Conservation (phyloP, 2,888 invertebrate species). For the Cybosia mesomella region DNA sequence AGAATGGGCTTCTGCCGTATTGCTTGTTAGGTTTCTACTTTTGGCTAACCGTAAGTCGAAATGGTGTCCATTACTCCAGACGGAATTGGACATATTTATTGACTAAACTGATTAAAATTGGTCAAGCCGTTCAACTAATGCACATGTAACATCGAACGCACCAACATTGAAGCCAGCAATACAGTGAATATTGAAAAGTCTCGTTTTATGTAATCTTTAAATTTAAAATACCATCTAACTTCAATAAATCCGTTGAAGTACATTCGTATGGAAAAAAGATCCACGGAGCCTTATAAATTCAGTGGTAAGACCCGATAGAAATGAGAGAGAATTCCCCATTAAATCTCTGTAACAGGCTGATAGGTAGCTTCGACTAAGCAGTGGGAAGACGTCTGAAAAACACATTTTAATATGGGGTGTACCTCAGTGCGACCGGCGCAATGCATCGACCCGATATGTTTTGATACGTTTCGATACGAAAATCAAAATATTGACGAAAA, state of each 20-base stretch:
- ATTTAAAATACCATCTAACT: conserved; percentile 55
- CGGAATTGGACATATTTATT: too few relatives aligned
- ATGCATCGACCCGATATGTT: conserved; percentile 41
- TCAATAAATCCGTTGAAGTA: conserved; percentile 69
- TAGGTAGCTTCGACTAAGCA: conserved; percentile 76
- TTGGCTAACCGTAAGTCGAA: neutral
- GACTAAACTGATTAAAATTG: too few relatives aligned
- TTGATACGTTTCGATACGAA: conserved; percentile 55
- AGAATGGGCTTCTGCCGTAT: neutral
- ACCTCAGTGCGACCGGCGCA: conserved; percentile 47
- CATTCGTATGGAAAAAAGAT: conserved; percentile 82
- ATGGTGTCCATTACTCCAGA: too few relatives aligned
- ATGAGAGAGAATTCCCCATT: conserved; percentile 81
- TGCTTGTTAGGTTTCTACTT: too few relatives aligned
- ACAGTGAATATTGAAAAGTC: neutral
- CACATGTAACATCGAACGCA: neutral
- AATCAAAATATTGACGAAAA: neutral
- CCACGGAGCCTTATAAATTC: conserved; percentile 75
- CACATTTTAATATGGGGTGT: conserved; percentile 79
- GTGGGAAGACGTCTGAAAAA: conserved; percentile 70
- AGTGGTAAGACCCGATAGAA: conserved; percentile 81
- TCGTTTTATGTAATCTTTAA: conserved; percentile 22
- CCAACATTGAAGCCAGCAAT: neutral
- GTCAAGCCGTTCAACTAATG: too few relatives aligned
- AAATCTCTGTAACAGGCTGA: conserved; percentile 79